phyloP scores from a whole-genome alignment of 2,888 invertebrate genomes.

The Quadriops clusia region DNA sequence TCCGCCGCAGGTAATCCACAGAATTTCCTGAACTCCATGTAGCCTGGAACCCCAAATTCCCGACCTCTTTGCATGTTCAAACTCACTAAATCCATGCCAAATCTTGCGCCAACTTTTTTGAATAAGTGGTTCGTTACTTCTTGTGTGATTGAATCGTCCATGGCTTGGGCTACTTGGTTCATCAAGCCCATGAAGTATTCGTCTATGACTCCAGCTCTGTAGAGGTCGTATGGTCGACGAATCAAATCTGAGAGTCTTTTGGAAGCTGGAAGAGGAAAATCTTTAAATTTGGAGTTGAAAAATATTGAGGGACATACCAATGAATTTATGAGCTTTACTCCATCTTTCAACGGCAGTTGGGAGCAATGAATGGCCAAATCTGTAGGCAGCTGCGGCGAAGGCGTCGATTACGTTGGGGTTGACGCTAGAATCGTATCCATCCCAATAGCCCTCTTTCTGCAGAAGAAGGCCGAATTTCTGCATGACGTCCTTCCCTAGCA shows the following conservation, averaged over 20 bases:
- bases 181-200: conserved; percentile 87
- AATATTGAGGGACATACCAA: conserved; percentile 43
- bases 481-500: conserved; percentile 84
- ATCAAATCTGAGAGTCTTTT: conserved; percentile 80
- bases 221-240: conserved; percentile 79
- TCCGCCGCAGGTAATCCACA: conserved; percentile 73
- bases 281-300: conserved; percentile 4
- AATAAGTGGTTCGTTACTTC: conserved; percentile 87
- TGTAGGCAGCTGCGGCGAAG: conserved; percentile 84
- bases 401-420: conserved; percentile 83
- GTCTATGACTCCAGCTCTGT: conserved; percentile 80
- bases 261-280: conserved; percentile 53
- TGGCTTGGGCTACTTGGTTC: conserved; percentile 90
- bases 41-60: conserved; percentile 83
- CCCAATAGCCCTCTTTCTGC: conserved; percentile 74
- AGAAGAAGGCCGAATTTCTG: conserved; percentile 77
- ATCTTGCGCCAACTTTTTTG: conserved; percentile 61
- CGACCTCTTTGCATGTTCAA: conserved; percentile 90
- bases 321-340: conserved; percentile 91
- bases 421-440: conserved; percentile 70
- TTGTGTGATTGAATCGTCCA: conserved; percentile 87
- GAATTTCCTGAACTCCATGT: conserved; percentile 87
- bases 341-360: conserved; percentile 87
- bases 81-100: conserved; percentile 83
- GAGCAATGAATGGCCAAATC: conserved; percentile 82